Evolutionary conservation across 2,113 vertebrate genomes (phyloP), one percentile per base, ranked within the genome.

Genomic region (Opisthocomus hoazin): DNA sequence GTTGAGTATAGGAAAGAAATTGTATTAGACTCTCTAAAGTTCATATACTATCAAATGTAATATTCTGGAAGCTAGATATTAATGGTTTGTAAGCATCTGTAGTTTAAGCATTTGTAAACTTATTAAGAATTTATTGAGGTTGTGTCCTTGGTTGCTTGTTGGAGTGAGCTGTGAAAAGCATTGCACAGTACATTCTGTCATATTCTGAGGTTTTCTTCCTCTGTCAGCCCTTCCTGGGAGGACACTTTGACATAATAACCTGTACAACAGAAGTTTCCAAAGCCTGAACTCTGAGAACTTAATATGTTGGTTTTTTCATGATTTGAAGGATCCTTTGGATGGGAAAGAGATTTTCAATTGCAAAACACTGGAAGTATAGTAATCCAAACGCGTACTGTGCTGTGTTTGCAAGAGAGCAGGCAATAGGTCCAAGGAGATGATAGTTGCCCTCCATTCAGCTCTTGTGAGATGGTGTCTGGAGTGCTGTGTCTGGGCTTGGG

Each of bases 71-170:
- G 32, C 69, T 69, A 54, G 93, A 66, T 86, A 76, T 77, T 91
- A 93, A 83, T 85, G 82, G 43, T 70, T 43, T 94, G 30, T 81
- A 61, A 94, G 65, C 64, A 89, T 78, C 81, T 91, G 57, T 93
- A 65, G 74, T 75, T 76, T 61, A 91, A 95, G 70, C 45, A 82
- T 82, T 93, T 76, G 57, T 92, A 84, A 87, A 89, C 65, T 93
- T 96, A 91, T 85, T 91, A 96, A 96, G 87, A 94, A 89, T 93
- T 96, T 89, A 94, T 82, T 79, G 77, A 91, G 78, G 65, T 96
- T 95, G 53, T 95, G 89, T 89, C 84, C 81, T 95, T 91, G 74
- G 63, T 30, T 83, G 54, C 63, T 92, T 82, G 88, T 90, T 85
- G 74, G 78, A 92, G 50, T 43, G 82, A 90, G 78, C 75, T 85